Percentiles rank a stretch among this genome's conserved stretches.
Evolutionary conservation across 1,140 invertebrate genomes (phyloP).

Genomic region (Drosophila asahinai): DNA sequence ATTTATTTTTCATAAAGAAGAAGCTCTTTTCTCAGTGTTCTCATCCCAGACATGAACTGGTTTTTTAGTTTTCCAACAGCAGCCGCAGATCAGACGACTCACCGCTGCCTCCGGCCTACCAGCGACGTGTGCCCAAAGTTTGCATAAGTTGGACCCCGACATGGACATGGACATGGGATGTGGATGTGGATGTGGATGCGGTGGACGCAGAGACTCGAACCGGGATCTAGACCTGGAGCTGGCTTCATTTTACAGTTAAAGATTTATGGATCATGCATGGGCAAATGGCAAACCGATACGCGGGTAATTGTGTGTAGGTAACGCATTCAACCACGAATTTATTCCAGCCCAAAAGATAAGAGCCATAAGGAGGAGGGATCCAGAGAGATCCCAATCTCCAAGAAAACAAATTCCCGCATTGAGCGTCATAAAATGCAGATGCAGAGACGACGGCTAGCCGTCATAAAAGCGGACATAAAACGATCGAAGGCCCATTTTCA

Average conservation of each 20-base stretch:
- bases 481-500: constrained; percentile 32
- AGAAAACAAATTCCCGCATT: constrained; percentile 55
- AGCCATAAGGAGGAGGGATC: constrained; percentile 24
- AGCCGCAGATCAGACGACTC: constrained; percentile 35
- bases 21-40: constrained; percentile 1
- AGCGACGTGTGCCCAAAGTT: constrained; percentile 67
- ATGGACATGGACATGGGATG: constrained; percentile 23
- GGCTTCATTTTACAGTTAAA: constrained; percentile 71
- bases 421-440: constrained; percentile 42
- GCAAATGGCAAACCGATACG: constrained; percentile 64
- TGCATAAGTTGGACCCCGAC: constrained; percentile 59
- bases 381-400: constrained; percentile 36
- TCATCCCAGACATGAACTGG: constrained; percentile 49
- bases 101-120: constrained; percentile 36
- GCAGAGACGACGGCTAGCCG: constrained; percentile 11
- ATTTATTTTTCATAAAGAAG: neutral
- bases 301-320: constrained; percentile 72
- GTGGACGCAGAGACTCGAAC: neutral
- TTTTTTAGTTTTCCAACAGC: constrained; percentile 39
- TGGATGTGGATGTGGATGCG: constrained; percentile 22
- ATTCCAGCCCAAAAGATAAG: constrained; percentile 37
- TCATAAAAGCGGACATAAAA: constrained; percentile 37
- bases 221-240: constrained; percentile 23
- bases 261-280: constrained; percentile 75
- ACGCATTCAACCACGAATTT: constrained; percentile 45